Percentiles rank a stretch among this genome's conserved stretches.
Conservation (phyloP, 2,797 vertebrate species). For the Microcaecilia unicolor region DNA sequence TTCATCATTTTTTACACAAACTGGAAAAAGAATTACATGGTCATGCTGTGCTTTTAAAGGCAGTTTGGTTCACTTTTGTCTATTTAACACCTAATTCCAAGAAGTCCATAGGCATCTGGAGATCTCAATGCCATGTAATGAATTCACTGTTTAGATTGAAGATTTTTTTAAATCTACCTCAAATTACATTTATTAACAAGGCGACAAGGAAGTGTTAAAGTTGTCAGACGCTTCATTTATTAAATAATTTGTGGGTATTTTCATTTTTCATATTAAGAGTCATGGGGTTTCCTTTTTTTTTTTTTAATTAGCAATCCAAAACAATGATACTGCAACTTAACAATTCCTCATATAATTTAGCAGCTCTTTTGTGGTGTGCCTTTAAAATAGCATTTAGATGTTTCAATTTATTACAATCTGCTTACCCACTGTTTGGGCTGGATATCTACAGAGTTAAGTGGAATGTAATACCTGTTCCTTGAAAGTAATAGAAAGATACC, state of each 20-base stretch:
- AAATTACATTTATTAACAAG: slow-evolving; percentile 76
- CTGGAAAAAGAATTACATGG: slow-evolving; percentile 76
- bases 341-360: slow-evolving; percentile 49
- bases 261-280: slow-evolving; percentile 69
- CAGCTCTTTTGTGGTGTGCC: no score
- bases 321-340: slow-evolving; percentile 58
- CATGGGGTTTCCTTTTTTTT: slow-evolving; percentile 63
- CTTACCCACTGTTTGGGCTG: no score
- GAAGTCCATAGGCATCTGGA: slow-evolving; percentile 75
- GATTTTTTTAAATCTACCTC: slow-evolving; percentile 64
- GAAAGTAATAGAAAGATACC: no score
- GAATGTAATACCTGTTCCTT: no score
- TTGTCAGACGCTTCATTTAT: slow-evolving; percentile 72
- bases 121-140: slow-evolving; percentile 60
- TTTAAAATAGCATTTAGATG: no score
- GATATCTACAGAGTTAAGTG: no score
- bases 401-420: no score
- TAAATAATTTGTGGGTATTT: slow-evolving; percentile 74
- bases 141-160: slow-evolving; percentile 66
- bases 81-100: slow-evolving; percentile 77
- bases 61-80: slow-evolving; percentile 77
- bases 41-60: slow-evolving; percentile 83
- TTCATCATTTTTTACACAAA: slow-evolving; percentile 76
- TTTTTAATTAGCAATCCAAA: slow-evolving; percentile 68
- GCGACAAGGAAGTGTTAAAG: slow-evolving; percentile 67